Evolutionary conservation across 2,113 vertebrate genomes (phyloP), one percentile per base, ranked within the genome.

Genomic region (Nematolebias whitei): DNA sequence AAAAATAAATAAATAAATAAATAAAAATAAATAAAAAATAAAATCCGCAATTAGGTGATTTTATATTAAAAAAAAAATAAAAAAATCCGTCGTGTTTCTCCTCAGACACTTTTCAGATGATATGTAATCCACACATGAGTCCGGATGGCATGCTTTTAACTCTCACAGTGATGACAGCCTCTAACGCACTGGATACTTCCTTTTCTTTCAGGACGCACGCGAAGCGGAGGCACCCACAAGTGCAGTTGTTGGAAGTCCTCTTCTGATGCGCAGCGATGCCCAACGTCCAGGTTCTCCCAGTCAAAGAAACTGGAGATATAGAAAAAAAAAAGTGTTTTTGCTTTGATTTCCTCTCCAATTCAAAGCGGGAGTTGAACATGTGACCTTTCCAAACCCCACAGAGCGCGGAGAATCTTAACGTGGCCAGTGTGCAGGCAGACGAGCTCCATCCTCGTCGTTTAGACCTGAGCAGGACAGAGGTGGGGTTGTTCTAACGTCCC

Each of bases 1-100:
- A n/a, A n/a, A n/a, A n/a, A n/a, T n/a, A n/a, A n/a, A n/a, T n/a
- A n/a, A n/a, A n/a, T n/a, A n/a, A n/a, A n/a, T n/a, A n/a, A n/a
- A n/a, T n/a, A n/a, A n/a, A n/a, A n/a, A n/a, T n/a, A 41, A 29
- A 19, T 7, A 29, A 7, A 56, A 60, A 45, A 48, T 44, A 86
- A 71, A 93, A 94, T 90, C 86, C 85, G 92, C 91, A 93, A 93
- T 92, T 94, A 91, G 80, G 90, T 86, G 92, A 88, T 93, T 91
- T n/a, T n/a, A n/a, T n/a, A n/a, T n/a, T n/a, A n/a, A n/a, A n/a
- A n/a, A n/a, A n/a, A n/a, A n/a, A 35, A 35, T 8, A 35, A 70
- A 82, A 84, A 81, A 89, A 94, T 93, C 93, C 93, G 88, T 44
- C 74, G 12, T 66, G 76, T 80, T 68, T 85, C 77, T 79, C 53